Conservation (phyloP, 2,797 vertebrate species). For the Morus bassanus region DNA sequence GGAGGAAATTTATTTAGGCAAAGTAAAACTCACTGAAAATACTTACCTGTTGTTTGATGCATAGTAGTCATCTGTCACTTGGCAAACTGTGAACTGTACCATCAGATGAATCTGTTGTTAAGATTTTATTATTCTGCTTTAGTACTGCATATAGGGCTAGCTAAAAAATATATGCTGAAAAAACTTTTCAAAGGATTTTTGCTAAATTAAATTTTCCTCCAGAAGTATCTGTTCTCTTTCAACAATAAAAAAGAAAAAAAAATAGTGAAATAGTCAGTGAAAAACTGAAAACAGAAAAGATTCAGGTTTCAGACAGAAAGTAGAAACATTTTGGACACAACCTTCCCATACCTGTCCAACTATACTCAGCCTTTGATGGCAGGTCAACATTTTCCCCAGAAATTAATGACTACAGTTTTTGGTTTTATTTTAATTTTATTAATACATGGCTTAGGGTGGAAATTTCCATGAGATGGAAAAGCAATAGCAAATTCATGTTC, state of each 20-base stretch:
- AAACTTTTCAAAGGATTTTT: background rate
- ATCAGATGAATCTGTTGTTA: background rate
- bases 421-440: background rate
- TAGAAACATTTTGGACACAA: background rate
- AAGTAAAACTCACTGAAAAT: background rate
- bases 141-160: background rate
- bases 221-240: background rate
- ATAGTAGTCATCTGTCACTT: background rate
- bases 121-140: background rate
- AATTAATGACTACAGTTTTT: background rate
- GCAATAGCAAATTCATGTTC: background rate
- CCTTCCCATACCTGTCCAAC: background rate
- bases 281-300: background rate
- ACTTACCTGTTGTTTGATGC: background rate
- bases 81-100: background rate
- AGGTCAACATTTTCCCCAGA: background rate
- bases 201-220: background rate
- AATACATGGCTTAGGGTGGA: background rate
- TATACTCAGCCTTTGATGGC: background rate
- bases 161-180: background rate
- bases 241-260: background rate
- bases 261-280: background rate
- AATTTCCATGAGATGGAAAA: background rate
- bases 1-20: background rate
- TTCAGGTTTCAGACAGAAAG: background rate